phyloP scores from a whole-genome alignment of 92 coral and sea anemone genomes.

The Porites rus region DNA sequence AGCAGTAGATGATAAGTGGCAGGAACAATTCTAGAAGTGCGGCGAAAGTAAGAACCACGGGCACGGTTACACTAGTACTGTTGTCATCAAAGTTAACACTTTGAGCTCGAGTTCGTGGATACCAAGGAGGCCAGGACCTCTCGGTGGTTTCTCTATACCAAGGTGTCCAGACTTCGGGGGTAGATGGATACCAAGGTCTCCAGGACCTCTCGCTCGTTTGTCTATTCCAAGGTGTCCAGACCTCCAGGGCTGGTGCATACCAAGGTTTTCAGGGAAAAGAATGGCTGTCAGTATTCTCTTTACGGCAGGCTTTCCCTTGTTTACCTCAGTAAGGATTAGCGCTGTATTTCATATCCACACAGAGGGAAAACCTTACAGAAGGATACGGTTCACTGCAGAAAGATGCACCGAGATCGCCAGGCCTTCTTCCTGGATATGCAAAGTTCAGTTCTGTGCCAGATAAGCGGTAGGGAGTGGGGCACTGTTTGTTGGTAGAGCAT shows the following conservation, averaged over 20 bases:
- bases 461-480: slow-evolving; percentile 28
- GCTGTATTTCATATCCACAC: slow-evolving; percentile 30
- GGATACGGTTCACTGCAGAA: slow-evolving; percentile 65
- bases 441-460: slow-evolving; percentile 9
- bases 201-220: too few species aligned
- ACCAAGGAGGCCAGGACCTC: neutral
- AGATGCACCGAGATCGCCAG: slow-evolving; percentile 60
- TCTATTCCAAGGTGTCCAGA: neutral
- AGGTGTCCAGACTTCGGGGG: neutral
- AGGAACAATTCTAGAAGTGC: slow-evolving; percentile 58
- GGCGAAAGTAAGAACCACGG: slow-evolving; percentile 62
- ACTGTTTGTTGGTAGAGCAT: slow-evolving; percentile 52
- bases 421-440: slow-evolving; percentile 31
- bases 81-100: slow-evolving; percentile 69
- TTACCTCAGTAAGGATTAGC: slow-evolving; percentile 30
- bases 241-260: neutral
- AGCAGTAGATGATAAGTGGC: slow-evolving; percentile 52
- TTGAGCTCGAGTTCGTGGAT: neutral
- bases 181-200: neutral
- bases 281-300: neutral
- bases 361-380: slow-evolving; percentile 49
- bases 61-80: slow-evolving; percentile 47
- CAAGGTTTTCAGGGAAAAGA: slow-evolving; percentile 9
- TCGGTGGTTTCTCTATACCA: neutral
- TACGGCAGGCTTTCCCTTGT: slow-evolving; percentile 50